These are phyloP conservation scores for Geococcyx californianus DNA, from an alignment of 2,113 vertebrate species.

Conservation along the genomic window DNA sequence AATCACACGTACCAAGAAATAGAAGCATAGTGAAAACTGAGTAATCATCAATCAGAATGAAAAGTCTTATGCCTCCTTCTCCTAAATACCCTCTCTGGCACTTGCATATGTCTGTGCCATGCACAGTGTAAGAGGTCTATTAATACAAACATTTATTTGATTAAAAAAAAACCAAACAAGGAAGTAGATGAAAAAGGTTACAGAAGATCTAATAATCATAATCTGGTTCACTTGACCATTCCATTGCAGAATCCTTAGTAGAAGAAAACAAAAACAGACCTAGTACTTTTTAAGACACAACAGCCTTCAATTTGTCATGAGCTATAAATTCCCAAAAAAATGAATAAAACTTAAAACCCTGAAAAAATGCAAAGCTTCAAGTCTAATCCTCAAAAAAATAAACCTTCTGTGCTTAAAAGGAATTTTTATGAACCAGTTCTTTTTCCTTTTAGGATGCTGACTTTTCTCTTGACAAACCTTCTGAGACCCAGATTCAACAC, in stretches of 20 bases:
- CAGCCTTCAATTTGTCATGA: neutral
- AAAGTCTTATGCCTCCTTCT: neutral
- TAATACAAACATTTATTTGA: neutral
- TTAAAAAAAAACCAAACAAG: neutral
- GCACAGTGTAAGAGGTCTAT: neutral
- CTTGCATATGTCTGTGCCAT: neutral
- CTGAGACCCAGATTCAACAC: neutral
- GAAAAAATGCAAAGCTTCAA: conserved; percentile 16
- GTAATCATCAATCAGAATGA: neutral
- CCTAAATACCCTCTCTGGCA: neutral
- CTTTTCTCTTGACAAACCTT: conserved; percentile 16
- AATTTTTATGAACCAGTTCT: conserved; percentile 7
- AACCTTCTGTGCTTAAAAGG: neutral
- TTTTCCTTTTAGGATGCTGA: neutral
- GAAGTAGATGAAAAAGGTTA: neutral
- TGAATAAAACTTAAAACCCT: neutral
- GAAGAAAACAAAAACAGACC: neutral
- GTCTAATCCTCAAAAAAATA: neutral
- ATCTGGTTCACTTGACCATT: neutral
- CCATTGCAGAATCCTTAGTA: neutral
- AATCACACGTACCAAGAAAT: neutral
- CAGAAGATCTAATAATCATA: neutral
- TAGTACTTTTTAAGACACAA: neutral
- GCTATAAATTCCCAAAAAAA: neutral
- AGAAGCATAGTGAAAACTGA: neutral